phyloP scores from a whole-genome alignment of 2,113 vertebrate genomes.

The Serilophus lunatus region DNA sequence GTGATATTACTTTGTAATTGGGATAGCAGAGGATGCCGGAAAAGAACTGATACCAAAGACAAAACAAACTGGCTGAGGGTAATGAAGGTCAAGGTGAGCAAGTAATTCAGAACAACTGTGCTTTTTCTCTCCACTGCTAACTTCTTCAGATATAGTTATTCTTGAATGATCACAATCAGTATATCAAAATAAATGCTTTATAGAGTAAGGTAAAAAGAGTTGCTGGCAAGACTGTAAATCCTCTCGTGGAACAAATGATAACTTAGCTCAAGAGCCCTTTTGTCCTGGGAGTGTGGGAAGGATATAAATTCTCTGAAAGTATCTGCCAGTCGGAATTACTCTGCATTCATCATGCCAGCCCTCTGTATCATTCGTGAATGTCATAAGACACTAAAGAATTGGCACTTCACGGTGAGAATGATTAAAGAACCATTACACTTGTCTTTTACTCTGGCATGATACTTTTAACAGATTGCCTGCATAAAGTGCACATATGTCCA shows the following conservation, averaged over 20 bases:
- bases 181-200: slow-evolving; percentile 73
- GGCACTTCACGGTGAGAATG: slow-evolving; percentile 69
- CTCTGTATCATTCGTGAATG: slow-evolving; percentile 78
- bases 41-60: background rate
- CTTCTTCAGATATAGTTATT: slow-evolving; percentile 69
- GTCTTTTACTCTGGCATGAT: slow-evolving; percentile 44
- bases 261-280: slow-evolving; percentile 70
- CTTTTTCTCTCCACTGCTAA: background rate
- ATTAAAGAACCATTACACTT: slow-evolving; percentile 71
- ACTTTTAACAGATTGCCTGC: slow-evolving; percentile 34
- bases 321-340: slow-evolving; percentile 69
- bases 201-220: slow-evolving; percentile 68
- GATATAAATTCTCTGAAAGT: slow-evolving; percentile 74
- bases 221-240: slow-evolving; percentile 74
- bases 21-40: background rate
- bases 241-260: slow-evolving; percentile 71
- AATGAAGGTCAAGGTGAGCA: slow-evolving; percentile 18
- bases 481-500: background rate
- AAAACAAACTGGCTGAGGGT: background rate
- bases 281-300: slow-evolving; percentile 47
- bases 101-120: background rate
- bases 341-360: slow-evolving; percentile 67
- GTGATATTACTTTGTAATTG: background rate
- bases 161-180: slow-evolving; percentile 67
- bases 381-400: slow-evolving; percentile 75